These are phyloP conservation scores for Drosophila parvula DNA, from an alignment of 1,140 invertebrate genomes.

Conservation along the genomic window DNA sequence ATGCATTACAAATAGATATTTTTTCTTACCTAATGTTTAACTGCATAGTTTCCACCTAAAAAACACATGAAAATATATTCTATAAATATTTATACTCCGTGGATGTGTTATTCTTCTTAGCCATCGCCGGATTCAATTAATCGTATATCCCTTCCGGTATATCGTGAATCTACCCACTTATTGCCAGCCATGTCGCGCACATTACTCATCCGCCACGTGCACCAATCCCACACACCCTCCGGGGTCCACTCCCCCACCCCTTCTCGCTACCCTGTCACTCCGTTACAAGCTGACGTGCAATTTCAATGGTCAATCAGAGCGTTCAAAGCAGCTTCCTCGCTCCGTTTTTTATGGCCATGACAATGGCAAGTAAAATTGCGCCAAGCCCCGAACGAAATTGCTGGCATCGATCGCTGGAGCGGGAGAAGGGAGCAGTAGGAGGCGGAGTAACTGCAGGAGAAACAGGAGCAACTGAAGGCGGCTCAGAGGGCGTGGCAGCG, in stretches of 20 bases:
- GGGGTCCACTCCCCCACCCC: background rate
- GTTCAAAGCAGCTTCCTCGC: conserved; percentile 50
- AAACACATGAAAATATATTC: background rate
- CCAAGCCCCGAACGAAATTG: conserved; percentile 64
- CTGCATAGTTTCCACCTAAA: no score
- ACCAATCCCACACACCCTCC: conserved; percentile 11
- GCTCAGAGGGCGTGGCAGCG: conserved; percentile 29
- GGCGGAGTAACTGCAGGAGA: background rate
- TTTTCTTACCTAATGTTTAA: no score
- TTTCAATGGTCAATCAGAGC: conserved; percentile 81
- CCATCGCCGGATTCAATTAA: conserved; percentile 25
- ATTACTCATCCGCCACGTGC: conserved; percentile 77
- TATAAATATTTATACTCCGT: background rate
- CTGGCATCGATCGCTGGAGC: conserved; percentile 40
- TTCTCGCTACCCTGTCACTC: conserved; percentile 9
- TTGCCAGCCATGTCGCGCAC: conserved; percentile 52
- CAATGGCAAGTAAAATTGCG: conserved; percentile 72
- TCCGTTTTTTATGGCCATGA: conserved; percentile 56
- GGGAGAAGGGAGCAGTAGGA: background rate
- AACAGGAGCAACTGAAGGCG: background rate
- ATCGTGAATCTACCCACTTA: conserved; percentile 47
- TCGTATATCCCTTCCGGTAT: conserved; percentile 4
- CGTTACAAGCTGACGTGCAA: conserved; percentile 63
- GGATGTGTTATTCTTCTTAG: background rate
- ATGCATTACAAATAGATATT: no score